Base-by-base conservation (phyloP, 2,113 vertebrate genomes). In the Thymallus thymallus region DNA sequence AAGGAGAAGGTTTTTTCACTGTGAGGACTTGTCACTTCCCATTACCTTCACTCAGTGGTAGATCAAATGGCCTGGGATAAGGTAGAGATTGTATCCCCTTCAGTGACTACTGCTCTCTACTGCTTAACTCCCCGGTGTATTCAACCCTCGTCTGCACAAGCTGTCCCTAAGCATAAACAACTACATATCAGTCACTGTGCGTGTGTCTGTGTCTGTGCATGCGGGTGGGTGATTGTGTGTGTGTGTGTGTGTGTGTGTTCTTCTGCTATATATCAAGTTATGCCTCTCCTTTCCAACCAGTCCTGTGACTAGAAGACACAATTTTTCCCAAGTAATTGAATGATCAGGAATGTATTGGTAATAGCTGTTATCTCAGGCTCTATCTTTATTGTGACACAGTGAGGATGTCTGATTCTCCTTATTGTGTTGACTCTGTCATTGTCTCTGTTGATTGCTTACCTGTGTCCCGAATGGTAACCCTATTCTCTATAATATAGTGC, bases 21-120 rank as follows among this genome's bases (percentile, higher is more conserved):
- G 22, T 73, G 35, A 41, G 35, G 69, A 84, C 23, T 80, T 88
- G 87, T 88, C 86, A 84, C 82, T 82, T 86, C 56, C 20, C 58
- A 73, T 89, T 83, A 84, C 75, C 45, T 76, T 41, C 35, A 41
- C 65, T 74, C 74, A 75, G 35, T 2, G 6, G 60, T 60, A 72
- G 60, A 78, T 41, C n/a, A 75, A 7, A 69, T 26, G n/a, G 64
- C 70, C 72, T 61, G 18, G 68, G 77, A 76, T 71, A 56, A 80
- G 71, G 69, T 65, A 32, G 72, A 41, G 22, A 30, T 77, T 83
- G 80, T 73, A 76, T 80, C 48, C 77, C 23, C 69, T 62, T 79
- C 55, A 73, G 64, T 62, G 68, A 51, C 69, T 74, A 7, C 26
- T 72, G 74, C 26, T 51, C 48, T 51, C 9, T 9, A 2, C 35